Percentiles rank a stretch among this genome's conserved stretches.
phyloP scores from a whole-genome alignment of 2,797 vertebrate species.

The Neopelma chrysocephalum region DNA sequence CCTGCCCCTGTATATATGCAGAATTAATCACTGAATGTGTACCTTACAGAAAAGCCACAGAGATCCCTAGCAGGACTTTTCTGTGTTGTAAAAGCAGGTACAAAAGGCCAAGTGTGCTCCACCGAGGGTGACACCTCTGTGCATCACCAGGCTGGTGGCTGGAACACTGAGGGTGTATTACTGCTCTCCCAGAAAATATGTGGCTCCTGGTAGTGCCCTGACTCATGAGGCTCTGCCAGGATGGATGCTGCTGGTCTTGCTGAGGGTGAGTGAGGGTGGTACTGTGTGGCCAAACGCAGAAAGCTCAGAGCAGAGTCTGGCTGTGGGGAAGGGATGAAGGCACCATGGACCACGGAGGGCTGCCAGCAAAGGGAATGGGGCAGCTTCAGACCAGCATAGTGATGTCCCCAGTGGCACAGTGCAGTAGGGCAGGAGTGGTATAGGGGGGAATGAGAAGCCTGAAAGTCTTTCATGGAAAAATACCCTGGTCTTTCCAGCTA shows the following conservation, averaged over 20 bases:
- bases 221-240: not conserved
- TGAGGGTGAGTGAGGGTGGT: not conserved
- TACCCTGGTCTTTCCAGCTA: not conserved
- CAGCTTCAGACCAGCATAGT: not conserved
- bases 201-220: not conserved
- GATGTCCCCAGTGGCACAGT: accelerated
- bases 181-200: not conserved
- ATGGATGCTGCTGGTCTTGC: too few species aligned
- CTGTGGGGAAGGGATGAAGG: not conserved
- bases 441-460: not conserved
- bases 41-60: accelerated
- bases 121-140: accelerated
- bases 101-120: not conserved
- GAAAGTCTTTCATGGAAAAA: not conserved
- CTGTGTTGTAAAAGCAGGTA: not conserved
- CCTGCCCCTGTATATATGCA: too few species aligned
- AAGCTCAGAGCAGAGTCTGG: not conserved
- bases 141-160: not conserved
- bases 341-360: not conserved
- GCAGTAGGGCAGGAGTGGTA: not conserved
- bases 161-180: accelerated
- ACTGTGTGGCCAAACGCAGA: not conserved
- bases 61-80: not conserved
- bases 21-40: accelerated
- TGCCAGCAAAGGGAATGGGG: accelerated